Percentiles rank a stretch among this genome's conserved stretches.
phyloP scores from a whole-genome alignment of 92 coral and sea anemone species.

The Porites lobata region DNA sequence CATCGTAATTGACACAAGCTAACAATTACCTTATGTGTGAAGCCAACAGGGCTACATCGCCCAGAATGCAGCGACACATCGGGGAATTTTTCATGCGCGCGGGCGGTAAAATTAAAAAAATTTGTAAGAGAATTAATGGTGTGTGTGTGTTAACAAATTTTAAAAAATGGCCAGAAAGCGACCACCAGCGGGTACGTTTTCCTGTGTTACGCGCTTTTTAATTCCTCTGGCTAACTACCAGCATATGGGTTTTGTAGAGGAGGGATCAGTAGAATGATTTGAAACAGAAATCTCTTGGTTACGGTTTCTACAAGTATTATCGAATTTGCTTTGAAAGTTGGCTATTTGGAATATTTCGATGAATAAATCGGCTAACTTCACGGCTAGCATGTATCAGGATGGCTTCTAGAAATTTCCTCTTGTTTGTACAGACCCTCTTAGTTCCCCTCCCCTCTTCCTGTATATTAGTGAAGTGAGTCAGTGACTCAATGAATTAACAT shows the following conservation, averaged over 20 bases:
- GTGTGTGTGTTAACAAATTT: conserved; percentile 3
- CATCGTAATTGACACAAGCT: no score
- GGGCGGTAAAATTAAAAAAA: background rate
- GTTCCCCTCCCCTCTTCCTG: no score
- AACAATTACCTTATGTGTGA: no score
- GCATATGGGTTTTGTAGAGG: conserved; percentile 9
- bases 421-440: background rate
- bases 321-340: background rate
- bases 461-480: no score
- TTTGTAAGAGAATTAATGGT: background rate
- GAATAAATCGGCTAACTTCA: background rate
- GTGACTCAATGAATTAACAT: no score
- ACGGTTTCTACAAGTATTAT: conserved; percentile 4
- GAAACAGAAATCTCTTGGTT: background rate
- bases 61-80: conserved; percentile 15
- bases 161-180: conserved; percentile 16
- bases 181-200: conserved; percentile 1
- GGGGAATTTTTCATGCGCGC: background rate
- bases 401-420: background rate
- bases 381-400: background rate
- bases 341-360: background rate
- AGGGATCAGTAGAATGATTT: conserved; percentile 10
- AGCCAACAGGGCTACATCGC: background rate
- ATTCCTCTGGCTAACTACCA: conserved; percentile 14
- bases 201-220: background rate